These are phyloP conservation scores for Panurus biarmicus DNA, from an alignment of 2,113 vertebrate genomes.

Conservation along the genomic window DNA sequence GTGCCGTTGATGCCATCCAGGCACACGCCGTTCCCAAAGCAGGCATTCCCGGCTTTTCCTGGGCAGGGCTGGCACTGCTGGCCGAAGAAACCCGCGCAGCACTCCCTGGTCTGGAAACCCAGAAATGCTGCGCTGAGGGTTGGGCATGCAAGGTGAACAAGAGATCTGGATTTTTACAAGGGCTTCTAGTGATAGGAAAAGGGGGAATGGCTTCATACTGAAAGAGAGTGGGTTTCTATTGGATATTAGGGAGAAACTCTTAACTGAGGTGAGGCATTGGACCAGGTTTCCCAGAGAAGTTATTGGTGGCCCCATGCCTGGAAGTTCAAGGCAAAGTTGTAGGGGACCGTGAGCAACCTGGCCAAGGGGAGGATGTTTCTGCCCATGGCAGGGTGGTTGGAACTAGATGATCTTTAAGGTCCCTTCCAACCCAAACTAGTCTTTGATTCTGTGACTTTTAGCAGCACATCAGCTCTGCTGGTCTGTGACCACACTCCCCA, in stretches of 20 bases:
- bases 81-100: conserved; percentile 85
- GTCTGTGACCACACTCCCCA: not conserved
- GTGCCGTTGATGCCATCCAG: conserved; percentile 79
- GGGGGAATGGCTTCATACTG: not conserved
- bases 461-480: not conserved
- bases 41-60: conserved; percentile 62
- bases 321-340: not conserved
- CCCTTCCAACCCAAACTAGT: not conserved
- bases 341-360: not conserved
- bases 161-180: not conserved
- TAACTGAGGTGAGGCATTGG: not conserved
- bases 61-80: conserved; percentile 87
- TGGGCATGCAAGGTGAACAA: accelerated
- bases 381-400: not conserved
- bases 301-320: too few relatives aligned
- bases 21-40: conserved; percentile 82
- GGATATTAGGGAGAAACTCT: not conserved
- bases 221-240: not conserved
- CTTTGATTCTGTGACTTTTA: not conserved
- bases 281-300: too few relatives aligned
- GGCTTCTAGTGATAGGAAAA: not conserved
- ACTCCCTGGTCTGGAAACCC: conserved; percentile 71
- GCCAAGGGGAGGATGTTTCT: not conserved
- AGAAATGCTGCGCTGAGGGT: not conserved
- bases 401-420: not conserved